Conservation (phyloP, 2,113 vertebrate species). For the Psammodynastes pulverulentus region DNA sequence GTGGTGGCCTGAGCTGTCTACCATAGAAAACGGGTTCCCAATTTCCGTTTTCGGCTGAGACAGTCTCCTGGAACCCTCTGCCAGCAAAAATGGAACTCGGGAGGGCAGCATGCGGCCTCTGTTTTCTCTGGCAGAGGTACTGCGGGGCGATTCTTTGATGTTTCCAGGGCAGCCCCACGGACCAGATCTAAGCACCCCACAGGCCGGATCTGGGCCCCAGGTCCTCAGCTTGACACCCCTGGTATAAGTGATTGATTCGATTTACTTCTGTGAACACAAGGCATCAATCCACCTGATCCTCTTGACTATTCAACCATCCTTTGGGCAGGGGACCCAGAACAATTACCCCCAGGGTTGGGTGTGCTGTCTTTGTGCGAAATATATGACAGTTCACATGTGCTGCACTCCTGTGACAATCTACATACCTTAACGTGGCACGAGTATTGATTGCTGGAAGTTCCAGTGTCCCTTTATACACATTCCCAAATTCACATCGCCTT, state of each 20-base stretch:
- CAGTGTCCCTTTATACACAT: neutral
- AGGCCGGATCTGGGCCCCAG: too few species aligned
- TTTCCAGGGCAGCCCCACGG: too few species aligned
- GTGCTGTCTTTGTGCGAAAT: neutral
- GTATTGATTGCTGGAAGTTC: neutral
- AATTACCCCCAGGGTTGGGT: neutral
- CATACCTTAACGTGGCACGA: neutral
- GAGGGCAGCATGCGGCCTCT: too few species aligned
- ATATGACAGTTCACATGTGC: neutral
- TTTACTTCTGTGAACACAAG: neutral
- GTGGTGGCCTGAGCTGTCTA: too few species aligned
- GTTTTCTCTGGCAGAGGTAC: too few species aligned
- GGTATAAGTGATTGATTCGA: neutral
- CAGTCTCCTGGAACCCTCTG: too few species aligned
- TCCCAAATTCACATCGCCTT: neutral
- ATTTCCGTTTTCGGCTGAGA: too few species aligned
- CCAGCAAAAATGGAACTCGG: too few species aligned
- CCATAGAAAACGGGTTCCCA: too few species aligned
- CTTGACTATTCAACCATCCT: neutral
- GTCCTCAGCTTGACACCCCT: too few species aligned
- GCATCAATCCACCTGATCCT: neutral
- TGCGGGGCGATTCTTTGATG: too few species aligned
- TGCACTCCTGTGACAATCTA: neutral
- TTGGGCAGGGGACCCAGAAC: neutral
- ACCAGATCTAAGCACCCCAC: too few species aligned